Evolutionary conservation across 2,113 vertebrate genomes (phyloP).

Genomic region (Nothobranchius furzeri): DNA sequence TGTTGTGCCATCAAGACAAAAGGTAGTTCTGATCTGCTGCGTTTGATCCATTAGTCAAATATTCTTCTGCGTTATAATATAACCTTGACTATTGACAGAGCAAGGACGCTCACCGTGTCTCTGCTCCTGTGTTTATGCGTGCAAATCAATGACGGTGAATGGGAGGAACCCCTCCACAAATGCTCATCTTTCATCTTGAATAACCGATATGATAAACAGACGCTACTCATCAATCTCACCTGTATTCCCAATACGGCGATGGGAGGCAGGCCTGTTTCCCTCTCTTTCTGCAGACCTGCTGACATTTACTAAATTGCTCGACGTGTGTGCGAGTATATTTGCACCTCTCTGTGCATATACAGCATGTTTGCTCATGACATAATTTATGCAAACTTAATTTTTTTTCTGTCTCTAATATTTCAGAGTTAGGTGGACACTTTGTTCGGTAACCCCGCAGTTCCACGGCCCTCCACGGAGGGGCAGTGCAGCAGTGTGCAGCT

Average conservation of each 20-base stretch:
- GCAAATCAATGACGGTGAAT: slow-evolving; percentile 79
- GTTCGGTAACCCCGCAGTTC: slow-evolving; percentile 32
- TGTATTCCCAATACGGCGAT: slow-evolving; percentile 71
- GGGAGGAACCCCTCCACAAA: slow-evolving; percentile 76
- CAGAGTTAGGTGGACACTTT: slow-evolving; percentile 33
- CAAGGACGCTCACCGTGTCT: slow-evolving; percentile 69
- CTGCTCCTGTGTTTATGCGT: slow-evolving; percentile 59
- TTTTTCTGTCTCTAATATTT: slow-evolving; percentile 30
- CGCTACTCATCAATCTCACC: slow-evolving; percentile 78
- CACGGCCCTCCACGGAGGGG: slow-evolving; percentile 83
- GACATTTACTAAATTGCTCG: slow-evolving; percentile 75
- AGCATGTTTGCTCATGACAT: slow-evolving; percentile 25
- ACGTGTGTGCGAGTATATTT: slow-evolving; percentile 29
- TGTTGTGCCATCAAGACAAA: slow-evolving; percentile 41
- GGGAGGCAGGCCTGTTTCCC: slow-evolving; percentile 75
- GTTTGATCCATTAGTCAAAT: slow-evolving; percentile 61
- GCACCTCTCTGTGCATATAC: slow-evolving; percentile 6
- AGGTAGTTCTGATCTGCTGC: slow-evolving; percentile 35
- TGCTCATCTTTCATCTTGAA: slow-evolving; percentile 82
- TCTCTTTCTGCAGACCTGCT: slow-evolving; percentile 72
- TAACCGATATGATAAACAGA: slow-evolving; percentile 79
- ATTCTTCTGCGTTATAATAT: slow-evolving; percentile 62
- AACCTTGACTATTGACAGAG: slow-evolving; percentile 76
- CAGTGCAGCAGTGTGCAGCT: slow-evolving; percentile 86
- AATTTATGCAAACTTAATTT: slow-evolving; percentile 35